phyloP scores from a whole-genome alignment of 2,888 invertebrate genomes.

The Odontothrips loti region DNA sequence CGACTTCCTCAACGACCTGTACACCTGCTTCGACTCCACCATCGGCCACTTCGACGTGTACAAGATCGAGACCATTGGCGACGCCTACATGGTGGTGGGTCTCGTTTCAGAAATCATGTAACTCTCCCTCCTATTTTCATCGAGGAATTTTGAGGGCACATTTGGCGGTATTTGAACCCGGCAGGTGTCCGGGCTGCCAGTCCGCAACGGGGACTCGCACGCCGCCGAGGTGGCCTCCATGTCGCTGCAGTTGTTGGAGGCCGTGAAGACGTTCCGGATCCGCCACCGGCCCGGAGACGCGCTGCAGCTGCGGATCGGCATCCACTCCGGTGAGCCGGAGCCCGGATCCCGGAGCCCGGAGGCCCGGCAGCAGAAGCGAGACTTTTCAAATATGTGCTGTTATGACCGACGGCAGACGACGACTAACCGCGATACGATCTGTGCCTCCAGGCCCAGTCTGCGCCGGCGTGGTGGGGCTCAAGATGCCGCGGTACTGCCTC shows the following conservation, averaged over 20 bases:
- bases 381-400: too few species aligned
- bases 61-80: slow-evolving; percentile 70
- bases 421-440: too few species aligned
- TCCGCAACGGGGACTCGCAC: slow-evolving; percentile 82
- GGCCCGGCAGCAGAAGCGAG: too few species aligned
- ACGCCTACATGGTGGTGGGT: slow-evolving; percentile 88
- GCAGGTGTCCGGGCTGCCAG: slow-evolving; percentile 80
- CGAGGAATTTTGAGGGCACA: not conserved
- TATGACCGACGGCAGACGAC: too few species aligned
- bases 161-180: not conserved
- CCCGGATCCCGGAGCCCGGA: too few species aligned
- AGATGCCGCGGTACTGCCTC: slow-evolving; percentile 89
- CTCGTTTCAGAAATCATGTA: not conserved
- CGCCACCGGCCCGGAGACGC: slow-evolving; percentile 81
- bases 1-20: slow-evolving; percentile 87
- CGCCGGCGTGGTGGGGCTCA: slow-evolving; percentile 86
- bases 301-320: slow-evolving; percentile 80
- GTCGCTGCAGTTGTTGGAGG: slow-evolving; percentile 80
- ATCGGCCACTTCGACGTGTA: slow-evolving; percentile 89
- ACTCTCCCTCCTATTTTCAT: too few species aligned
- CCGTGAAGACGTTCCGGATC: slow-evolving; percentile 80
- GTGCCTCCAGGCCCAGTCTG: slow-evolving; percentile 71
- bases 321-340: slow-evolving; percentile 67
- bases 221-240: slow-evolving; percentile 92
- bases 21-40: slow-evolving; percentile 91